Percentiles rank a stretch among this genome's conserved stretches.
These are phyloP conservation scores for Thomomys bottae DNA, from an alignment of 2,113 vertebrate genomes.

Conservation along the genomic window DNA sequence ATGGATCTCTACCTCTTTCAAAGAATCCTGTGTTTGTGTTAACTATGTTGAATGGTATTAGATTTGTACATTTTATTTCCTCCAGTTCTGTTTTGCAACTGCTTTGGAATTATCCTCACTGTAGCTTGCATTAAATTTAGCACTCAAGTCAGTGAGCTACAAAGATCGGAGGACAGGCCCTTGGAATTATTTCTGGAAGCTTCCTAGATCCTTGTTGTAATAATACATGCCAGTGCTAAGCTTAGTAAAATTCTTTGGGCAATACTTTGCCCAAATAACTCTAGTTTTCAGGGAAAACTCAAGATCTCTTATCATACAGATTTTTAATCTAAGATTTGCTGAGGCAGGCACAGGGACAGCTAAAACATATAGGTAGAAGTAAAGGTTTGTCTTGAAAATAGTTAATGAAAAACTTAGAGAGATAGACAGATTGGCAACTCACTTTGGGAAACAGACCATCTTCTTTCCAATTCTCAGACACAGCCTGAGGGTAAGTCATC, in stretches of 20 bases:
- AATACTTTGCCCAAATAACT: not conserved
- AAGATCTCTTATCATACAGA: not conserved
- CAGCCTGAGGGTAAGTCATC: constrained; percentile 62
- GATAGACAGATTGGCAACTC: constrained; percentile 70
- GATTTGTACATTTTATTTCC: not conserved
- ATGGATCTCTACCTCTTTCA: not conserved
- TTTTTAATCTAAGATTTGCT: constrained; percentile 9
- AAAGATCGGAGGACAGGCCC: not conserved
- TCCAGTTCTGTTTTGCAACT: not conserved
- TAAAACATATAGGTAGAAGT: constrained; percentile 27
- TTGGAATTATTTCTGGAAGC: not conserved
- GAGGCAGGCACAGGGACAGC: not conserved
- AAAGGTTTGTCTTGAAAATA: constrained; percentile 59
- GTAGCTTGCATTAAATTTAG: not conserved
- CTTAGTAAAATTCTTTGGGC: not conserved
- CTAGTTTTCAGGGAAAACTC: not conserved
- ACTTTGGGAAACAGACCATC: constrained; percentile 63
- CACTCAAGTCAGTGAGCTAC: not conserved
- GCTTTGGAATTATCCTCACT: not conserved
- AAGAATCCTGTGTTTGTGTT: not conserved
- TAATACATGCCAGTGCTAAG: not conserved
- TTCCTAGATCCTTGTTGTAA: not conserved
- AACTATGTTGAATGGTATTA: not conserved
- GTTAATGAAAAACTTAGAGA: constrained; percentile 55
- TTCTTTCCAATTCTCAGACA: constrained; percentile 49